Conservation (phyloP, 1,140 invertebrate genomes). For the Atta texana region DNA sequence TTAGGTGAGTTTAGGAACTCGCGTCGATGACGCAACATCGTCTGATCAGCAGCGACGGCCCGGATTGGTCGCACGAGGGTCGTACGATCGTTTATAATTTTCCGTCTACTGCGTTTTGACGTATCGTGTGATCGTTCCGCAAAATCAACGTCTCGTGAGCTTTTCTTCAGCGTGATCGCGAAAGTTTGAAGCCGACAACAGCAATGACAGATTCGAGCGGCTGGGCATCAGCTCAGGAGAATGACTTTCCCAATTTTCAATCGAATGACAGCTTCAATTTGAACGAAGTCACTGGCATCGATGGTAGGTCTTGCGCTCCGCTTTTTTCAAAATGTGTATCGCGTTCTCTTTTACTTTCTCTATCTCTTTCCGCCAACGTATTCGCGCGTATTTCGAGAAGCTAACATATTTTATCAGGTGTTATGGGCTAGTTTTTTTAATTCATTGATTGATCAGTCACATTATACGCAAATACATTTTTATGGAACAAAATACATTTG, state of each 20-base stretch:
- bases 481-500: too few relatives aligned
- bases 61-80: constrained; percentile 78
- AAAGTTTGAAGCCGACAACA: neutral
- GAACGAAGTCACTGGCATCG: constrained; percentile 83
- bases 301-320: constrained; percentile 78
- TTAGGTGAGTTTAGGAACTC: constrained; percentile 53
- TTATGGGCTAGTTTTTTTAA: neutral
- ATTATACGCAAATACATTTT: too few relatives aligned
- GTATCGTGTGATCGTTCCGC: constrained; percentile 40
- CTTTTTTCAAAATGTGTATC: constrained; percentile 32
- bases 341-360: neutral
- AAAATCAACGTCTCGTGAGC: neutral
- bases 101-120: constrained; percentile 76
- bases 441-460: too few relatives aligned
- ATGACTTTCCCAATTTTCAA: constrained; percentile 81
- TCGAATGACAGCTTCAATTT: constrained; percentile 82
- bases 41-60: constrained; percentile 74
- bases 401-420: neutral
- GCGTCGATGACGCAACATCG: constrained; percentile 77
- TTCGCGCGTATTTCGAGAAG: neutral
- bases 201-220: constrained; percentile 81
- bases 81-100: constrained; percentile 79
- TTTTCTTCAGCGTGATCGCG: constrained; percentile 49
- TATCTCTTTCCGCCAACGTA: neutral
- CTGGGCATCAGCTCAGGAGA: constrained; percentile 80